Evolutionary conservation across 2,113 vertebrate species (phyloP).

Genomic region (Macquaria australasica): DNA sequence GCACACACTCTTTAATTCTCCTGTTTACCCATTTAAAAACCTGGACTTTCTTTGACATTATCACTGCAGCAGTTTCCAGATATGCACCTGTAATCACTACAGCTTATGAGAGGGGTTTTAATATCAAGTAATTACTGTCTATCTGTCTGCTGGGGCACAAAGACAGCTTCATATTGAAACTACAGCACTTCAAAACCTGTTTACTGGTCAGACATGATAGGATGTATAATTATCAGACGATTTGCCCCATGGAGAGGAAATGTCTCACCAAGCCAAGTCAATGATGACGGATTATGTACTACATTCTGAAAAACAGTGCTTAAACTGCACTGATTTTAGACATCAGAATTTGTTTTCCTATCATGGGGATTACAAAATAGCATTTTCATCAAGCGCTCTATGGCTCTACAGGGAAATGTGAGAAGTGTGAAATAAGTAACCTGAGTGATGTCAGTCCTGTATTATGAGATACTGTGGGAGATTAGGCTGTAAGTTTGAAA

Average conservation of each 20-base stretch:
- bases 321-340: slow-evolving; percentile 50
- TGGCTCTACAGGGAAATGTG: slow-evolving; percentile 34
- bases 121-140: slow-evolving; percentile 69
- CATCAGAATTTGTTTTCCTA: slow-evolving; percentile 48
- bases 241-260: slow-evolving; percentile 52
- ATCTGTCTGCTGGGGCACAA: slow-evolving; percentile 61
- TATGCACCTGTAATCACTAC: slow-evolving; percentile 56
- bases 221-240: slow-evolving; percentile 54
- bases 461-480: slow-evolving; percentile 12
- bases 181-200: slow-evolving; percentile 60
- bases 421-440: slow-evolving; percentile 37
- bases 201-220: slow-evolving; percentile 64
- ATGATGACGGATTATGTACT: slow-evolving; percentile 50
- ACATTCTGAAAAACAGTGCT: slow-evolving; percentile 37
- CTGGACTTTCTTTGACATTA: slow-evolving; percentile 15
- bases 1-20: neutral
- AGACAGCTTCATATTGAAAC: slow-evolving; percentile 37
- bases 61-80: slow-evolving; percentile 42
- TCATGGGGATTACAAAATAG: slow-evolving; percentile 43
- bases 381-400: slow-evolving; percentile 41
- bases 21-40: slow-evolving; percentile 19
- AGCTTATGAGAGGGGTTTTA: slow-evolving; percentile 56
- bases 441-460: slow-evolving; percentile 33
- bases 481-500: slow-evolving; percentile 4
- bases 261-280: slow-evolving; percentile 56